Evolutionary conservation across 2,888 invertebrate species (phyloP).

Genomic region (Calephelis perditalis): DNA sequence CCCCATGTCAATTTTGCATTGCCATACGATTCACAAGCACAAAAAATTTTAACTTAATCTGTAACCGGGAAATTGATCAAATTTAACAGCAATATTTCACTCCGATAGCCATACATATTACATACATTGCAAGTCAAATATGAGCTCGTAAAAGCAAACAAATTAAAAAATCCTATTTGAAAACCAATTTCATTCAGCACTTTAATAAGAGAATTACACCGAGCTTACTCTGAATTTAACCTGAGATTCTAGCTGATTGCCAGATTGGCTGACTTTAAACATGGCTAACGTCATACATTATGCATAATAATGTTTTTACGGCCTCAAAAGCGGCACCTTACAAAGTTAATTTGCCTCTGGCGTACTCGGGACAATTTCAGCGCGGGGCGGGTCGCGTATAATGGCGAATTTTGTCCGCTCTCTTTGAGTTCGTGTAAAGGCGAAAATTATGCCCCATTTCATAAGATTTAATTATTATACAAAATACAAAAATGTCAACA

Average conservation of each 20-base stretch:
- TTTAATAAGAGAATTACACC: slow-evolving; percentile 1
- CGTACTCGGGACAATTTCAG: slow-evolving; percentile 50
- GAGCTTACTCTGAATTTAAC: slow-evolving; percentile 4
- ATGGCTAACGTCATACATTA: slow-evolving; percentile 16
- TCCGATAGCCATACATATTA: no score
- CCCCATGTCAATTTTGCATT: no score
- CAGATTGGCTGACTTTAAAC: slow-evolving; percentile 11
- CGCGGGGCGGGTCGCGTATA: slow-evolving; percentile 49
- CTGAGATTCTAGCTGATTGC: slow-evolving; percentile 8
- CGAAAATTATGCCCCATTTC: slow-evolving; percentile 31
- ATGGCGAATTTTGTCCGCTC: slow-evolving; percentile 62
- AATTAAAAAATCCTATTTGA: no score
- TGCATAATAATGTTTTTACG: slow-evolving; percentile 48
- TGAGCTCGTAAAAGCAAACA: no score
- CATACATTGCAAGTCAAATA: no score
- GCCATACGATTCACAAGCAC: no score
- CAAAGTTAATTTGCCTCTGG: slow-evolving; percentile 51
- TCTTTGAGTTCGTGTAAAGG: slow-evolving; percentile 40
- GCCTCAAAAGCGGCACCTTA: slow-evolving; percentile 45
- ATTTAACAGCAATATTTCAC: no score
- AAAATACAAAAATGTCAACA: no score
- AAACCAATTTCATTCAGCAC: background rate
- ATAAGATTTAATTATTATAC: no score
- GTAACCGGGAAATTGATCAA: no score
- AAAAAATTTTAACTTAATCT: no score